A percentile compares a stretch with the other conserved stretches of the same genome.
Evolutionary conservation across 1,140 invertebrate species (phyloP).

Genomic region (Adoxophyes honmai): DNA sequence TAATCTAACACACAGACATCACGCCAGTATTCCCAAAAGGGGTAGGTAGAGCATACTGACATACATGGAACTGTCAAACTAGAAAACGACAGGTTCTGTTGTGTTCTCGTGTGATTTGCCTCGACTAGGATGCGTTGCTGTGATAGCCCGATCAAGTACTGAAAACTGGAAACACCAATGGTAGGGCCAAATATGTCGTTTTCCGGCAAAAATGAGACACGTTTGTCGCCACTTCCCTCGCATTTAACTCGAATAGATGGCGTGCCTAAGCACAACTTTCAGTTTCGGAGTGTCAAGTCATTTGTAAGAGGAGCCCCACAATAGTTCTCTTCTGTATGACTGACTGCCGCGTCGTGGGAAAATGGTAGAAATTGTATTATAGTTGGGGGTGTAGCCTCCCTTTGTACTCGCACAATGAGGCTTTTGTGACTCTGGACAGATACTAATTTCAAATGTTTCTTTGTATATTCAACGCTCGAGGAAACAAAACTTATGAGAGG

Average conservation of each 20-base stretch:
- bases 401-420: slow-evolving; percentile 14
- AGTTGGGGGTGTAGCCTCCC: slow-evolving; percentile 4
- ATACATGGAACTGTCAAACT: too few species aligned
- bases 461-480: slow-evolving; percentile 17
- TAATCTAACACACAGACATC: too few species aligned
- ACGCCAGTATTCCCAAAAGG: too few species aligned
- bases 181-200: too few species aligned
- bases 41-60: too few species aligned
- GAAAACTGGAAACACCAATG: too few species aligned
- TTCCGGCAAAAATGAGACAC: background rate
- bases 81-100: too few species aligned
- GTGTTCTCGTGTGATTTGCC: too few species aligned
- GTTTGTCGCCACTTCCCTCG: background rate
- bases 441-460: slow-evolving; percentile 20
- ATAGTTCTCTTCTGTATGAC: slow-evolving; percentile 13
- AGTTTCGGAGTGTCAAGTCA: slow-evolving; percentile 7
- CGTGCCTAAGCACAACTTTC: slow-evolving; percentile 9
- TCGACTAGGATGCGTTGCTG: too few species aligned
- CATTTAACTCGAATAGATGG: slow-evolving; percentile 7
- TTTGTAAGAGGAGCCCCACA: slow-evolving; percentile 11
- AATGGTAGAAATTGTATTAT: slow-evolving; percentile 17
- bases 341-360: slow-evolving; percentile 8
- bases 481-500: slow-evolving; percentile 15
- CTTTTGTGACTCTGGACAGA: slow-evolving; percentile 15
- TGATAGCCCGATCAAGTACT: too few species aligned